Conservation (phyloP, 2,797 vertebrate species). For the Schizopygopsis malacanthus region DNA sequence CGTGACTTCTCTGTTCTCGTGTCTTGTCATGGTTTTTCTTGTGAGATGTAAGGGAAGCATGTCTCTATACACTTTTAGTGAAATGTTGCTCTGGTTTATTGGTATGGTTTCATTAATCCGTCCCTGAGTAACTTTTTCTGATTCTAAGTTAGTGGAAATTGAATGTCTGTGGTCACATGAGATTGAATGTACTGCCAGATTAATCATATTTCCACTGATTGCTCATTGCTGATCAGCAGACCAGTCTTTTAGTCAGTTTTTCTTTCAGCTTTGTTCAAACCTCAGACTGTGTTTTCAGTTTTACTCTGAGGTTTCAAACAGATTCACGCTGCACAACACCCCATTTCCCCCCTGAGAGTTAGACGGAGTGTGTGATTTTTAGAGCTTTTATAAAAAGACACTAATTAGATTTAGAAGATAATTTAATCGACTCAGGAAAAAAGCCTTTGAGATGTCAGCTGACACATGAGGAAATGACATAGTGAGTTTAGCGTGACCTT, state of each 20-base stretch:
- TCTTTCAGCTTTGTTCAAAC: constrained; percentile 3
- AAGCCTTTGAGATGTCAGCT: constrained; percentile 54
- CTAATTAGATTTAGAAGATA: constrained; percentile 74
- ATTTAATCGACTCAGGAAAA: constrained; percentile 63
- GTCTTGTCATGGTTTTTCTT: constrained; percentile 4
- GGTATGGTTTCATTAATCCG: neutral
- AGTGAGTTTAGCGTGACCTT: constrained; percentile 51
- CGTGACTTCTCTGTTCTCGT: constrained; percentile 32
- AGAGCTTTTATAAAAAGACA: constrained; percentile 74
- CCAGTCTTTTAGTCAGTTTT: neutral
- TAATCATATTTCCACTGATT: constrained; percentile 8
- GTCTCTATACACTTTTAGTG: neutral
- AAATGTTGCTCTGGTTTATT: neutral
- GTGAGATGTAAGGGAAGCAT: neutral
- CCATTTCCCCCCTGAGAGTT: constrained; percentile 65
- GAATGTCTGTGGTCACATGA: neutral
- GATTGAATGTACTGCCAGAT: neutral
- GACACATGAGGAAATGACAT: constrained; percentile 58
- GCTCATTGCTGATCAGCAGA: neutral
- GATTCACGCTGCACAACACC: neutral
- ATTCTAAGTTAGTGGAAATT: constrained; percentile 7
- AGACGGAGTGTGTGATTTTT: constrained; percentile 47
- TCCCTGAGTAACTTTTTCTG: neutral
- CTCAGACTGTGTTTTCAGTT: constrained; percentile 14
- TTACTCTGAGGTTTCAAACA: neutral